Evolutionary conservation across 35 echinoderm and acorn worm species (phyloP).

Genomic region (Diadema setosum): DNA sequence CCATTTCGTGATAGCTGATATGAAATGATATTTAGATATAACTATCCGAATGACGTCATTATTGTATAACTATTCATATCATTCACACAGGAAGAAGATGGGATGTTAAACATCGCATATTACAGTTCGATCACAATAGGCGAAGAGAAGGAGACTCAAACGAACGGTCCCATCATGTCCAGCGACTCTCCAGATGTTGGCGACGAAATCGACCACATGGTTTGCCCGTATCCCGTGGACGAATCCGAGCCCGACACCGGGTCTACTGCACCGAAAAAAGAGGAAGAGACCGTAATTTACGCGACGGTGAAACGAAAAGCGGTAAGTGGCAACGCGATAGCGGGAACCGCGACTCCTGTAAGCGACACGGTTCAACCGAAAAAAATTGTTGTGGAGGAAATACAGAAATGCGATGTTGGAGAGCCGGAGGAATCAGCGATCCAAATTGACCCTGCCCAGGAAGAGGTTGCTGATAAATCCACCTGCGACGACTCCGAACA

Average conservation of each 20-base stretch:
- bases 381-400: neutral
- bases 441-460: no score
- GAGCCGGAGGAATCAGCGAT: no score
- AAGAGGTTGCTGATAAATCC: no score
- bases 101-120: neutral
- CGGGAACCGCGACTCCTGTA: no score
- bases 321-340: neutral
- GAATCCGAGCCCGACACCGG: neutral
- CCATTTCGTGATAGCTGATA: no score
- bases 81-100: no score
- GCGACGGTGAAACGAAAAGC: neutral
- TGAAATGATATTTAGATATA: no score
- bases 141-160: neutral
- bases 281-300: neutral
- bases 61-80: no score
- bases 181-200: neutral
- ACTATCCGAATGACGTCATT: no score
- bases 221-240: neutral
- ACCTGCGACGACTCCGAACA: no score
- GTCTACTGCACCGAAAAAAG: no score
- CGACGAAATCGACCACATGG: neutral
- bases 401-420: no score
- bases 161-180: neutral
- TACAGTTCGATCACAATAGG: neutral
- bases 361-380: neutral